These are phyloP conservation scores for Apaloderma vittatum DNA, from an alignment of 2,113 vertebrate species.

Conservation along the genomic window DNA sequence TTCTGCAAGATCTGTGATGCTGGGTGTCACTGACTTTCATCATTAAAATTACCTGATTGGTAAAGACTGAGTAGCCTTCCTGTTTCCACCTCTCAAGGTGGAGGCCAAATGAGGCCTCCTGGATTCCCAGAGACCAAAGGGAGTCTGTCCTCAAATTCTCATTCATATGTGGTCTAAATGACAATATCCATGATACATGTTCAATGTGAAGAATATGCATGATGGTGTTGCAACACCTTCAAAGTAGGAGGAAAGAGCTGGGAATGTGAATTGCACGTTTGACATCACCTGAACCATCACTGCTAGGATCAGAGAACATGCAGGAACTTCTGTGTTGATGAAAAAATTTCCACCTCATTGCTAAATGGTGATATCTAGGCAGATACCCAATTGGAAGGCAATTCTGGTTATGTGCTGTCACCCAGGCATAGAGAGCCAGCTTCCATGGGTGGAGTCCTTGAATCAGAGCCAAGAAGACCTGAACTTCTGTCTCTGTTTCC, in stretches of 20 bases:
- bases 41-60: background rate
- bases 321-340: background rate
- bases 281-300: background rate
- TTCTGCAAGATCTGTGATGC: background rate
- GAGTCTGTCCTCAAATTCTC: background rate
- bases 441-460: background rate
- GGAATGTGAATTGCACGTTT: background rate
- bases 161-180: background rate
- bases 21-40: background rate
- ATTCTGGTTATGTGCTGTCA: background rate
- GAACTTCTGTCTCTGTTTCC: background rate
- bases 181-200: background rate
- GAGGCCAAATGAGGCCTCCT: background rate
- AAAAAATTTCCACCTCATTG: background rate
- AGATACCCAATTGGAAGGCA: background rate
- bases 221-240: background rate
- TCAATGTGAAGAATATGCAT: background rate
- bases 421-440: background rate
- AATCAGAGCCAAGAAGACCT: background rate
- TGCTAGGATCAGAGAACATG: background rate
- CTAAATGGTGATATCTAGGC: background rate
- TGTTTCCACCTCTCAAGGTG: background rate
- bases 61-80: background rate
- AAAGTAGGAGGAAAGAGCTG: background rate
- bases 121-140: background rate